Evolutionary conservation across 2,113 vertebrate species (phyloP).

Genomic region (Axis porcinus): DNA sequence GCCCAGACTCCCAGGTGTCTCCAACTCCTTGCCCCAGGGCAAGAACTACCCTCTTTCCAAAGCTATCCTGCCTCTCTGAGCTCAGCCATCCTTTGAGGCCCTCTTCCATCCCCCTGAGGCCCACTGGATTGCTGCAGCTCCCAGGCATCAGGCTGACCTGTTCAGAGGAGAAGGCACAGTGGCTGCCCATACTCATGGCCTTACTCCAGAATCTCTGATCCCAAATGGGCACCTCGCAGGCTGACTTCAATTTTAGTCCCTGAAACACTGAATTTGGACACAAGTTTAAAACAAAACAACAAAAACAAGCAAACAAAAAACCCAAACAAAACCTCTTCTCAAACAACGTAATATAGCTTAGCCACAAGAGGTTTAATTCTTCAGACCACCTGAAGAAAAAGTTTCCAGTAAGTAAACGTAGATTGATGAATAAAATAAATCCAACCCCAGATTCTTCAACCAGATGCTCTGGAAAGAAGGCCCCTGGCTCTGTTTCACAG

Average conservation of each 20-base stretch:
- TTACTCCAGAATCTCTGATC: not conserved
- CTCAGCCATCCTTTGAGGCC: not conserved
- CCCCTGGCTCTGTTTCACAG: not conserved
- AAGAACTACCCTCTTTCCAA: not conserved
- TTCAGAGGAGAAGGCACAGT: not conserved
- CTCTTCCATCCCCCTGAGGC: not conserved
- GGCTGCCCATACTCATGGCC: not conserved
- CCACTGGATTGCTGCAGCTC: not conserved
- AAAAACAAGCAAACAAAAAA: not conserved
- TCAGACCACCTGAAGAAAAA: conserved; percentile 2
- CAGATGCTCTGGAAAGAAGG: not conserved
- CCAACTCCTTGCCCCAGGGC: not conserved
- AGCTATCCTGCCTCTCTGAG: not conserved
- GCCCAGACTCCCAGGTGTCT: not conserved
- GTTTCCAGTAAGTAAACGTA: not conserved
- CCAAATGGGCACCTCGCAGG: not conserved
- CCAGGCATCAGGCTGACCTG: not conserved
- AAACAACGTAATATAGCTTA: not conserved
- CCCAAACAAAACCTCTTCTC: not conserved
- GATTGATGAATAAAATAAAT: not conserved
- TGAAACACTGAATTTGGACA: not conserved
- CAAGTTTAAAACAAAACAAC: not conserved
- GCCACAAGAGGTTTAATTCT: not conserved
- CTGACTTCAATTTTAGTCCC: not conserved
- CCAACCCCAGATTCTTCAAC: not conserved